Percentiles rank a stretch among this genome's conserved stretches.
Conservation (phyloP, 2,888 invertebrate genomes). For the Eubasilissa splendida region DNA sequence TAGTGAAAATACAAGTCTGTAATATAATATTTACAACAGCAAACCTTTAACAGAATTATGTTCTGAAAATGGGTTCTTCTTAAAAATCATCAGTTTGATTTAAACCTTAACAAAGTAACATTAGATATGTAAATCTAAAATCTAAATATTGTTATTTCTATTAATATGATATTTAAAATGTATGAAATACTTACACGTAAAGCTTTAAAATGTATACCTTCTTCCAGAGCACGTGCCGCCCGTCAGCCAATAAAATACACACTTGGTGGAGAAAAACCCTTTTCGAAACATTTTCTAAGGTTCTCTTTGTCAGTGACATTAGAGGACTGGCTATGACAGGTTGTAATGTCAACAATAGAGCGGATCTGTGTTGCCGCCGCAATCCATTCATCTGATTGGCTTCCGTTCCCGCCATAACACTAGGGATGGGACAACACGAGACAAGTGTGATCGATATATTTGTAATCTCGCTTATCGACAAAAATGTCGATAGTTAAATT, state of each 20-base stretch:
- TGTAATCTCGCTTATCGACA: no score
- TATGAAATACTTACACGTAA: not conserved
- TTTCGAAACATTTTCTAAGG: slow-evolving; percentile 52
- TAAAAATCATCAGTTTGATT: no score
- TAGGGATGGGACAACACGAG: slow-evolving; percentile 11
- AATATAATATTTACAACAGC: no score
- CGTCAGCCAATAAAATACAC: slow-evolving; percentile 47
- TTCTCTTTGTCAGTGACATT: slow-evolving; percentile 52
- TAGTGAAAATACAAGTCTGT: no score
- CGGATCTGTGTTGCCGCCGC: slow-evolving; percentile 52
- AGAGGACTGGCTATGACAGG: slow-evolving; percentile 55
- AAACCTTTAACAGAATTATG: no score
- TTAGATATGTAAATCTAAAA: no score
- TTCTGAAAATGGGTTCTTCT: no score
- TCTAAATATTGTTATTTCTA: not conserved
- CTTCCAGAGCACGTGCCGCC: slow-evolving; percentile 27
- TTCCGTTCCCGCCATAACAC: slow-evolving; percentile 37
- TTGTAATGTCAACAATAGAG: slow-evolving; percentile 55
- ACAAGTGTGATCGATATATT: no score
- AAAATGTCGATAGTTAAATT: no score
- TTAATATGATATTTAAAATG: not conserved
- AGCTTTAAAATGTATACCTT: no score
- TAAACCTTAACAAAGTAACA: no score
- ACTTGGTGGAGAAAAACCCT: slow-evolving; percentile 46
- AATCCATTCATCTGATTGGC: slow-evolving; percentile 56